Conservation (phyloP, 2,888 invertebrate genomes). For the Tachina lurida region DNA sequence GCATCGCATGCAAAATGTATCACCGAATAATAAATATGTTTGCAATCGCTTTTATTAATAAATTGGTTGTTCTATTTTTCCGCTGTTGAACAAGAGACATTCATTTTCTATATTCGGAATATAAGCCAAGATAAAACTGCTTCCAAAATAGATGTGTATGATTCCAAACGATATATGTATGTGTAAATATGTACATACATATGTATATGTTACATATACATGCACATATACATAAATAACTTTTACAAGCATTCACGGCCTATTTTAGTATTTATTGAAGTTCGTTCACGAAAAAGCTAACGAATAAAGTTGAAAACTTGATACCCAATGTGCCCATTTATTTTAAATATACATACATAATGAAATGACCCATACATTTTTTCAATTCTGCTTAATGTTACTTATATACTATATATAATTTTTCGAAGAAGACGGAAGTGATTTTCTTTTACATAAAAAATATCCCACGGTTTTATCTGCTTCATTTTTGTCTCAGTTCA, state of each 20-base stretch:
- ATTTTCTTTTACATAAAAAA: neutral
- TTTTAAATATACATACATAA: neutral
- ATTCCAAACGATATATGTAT: neutral
- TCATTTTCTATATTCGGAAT: conserved; percentile 1
- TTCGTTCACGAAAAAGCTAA: neutral
- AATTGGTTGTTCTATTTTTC: conserved; percentile 11
- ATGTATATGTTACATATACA: neutral
- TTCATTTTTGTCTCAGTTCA: conserved; percentile 47
- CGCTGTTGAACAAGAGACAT: conserved; percentile 52
- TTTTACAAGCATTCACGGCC: neutral
- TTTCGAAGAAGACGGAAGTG: neutral
- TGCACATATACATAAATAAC: neutral
- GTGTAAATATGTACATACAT: neutral
- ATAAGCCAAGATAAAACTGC: neutral
- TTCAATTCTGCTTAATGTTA: neutral
- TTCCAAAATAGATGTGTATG: neutral
- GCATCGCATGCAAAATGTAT: neutral
- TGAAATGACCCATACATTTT: neutral
- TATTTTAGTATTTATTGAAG: neutral
- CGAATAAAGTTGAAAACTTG: neutral
- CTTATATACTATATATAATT: neutral
- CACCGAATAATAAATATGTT: neutral
- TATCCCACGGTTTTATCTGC: neutral
- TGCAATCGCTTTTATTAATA: neutral
- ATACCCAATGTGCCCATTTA: neutral